Base-by-base conservation (phyloP, 2,113 vertebrate species). In the Leptosomus discolor region DNA sequence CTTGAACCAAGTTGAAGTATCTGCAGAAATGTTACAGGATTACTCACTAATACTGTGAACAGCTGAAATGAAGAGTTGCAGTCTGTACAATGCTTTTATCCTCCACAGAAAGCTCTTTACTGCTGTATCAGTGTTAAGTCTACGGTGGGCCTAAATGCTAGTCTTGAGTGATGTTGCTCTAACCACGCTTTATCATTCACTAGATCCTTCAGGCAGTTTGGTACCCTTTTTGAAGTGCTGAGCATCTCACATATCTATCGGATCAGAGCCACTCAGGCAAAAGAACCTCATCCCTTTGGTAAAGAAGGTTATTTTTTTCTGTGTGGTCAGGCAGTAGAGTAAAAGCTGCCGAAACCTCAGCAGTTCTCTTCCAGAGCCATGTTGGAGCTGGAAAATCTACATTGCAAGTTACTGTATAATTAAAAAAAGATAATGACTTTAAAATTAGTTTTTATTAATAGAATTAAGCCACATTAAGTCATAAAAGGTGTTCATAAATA, bases 361-460 rank as follows among this genome's bases (percentile, higher is more conserved):
- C 64, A 96, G 87, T 71, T 96, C 84, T 90, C 50, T 84, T 60
- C n/a, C 43, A 77, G 51, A 94, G 60, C 74, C 78, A 79, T 36
- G 30, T 12, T 85, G 76, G 73, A 77, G 32, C 27, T 53, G 46
- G 58, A 89, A 60, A 79, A 93, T 77, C 65, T 96, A 95, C 94
- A 97, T 13, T 87, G 94, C 85, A 95, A 97, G 76, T 79, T 96
- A 69, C 69, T 78, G 41, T 68, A 61, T 97, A 97, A 98, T 97
- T 97, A 88, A 95, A 96, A 97, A 97, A 95, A 94, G 79, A 97
- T 96, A 97, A 97, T 95, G 85, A 96, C 88, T 98, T 97, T 94
- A 76, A 97, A 97, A 98, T 97, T 95, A 97, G 84, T 84, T 98
- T 97, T 98, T 97, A 96, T 97, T 97, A 97, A 98, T 97, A 96